phyloP scores from a whole-genome alignment of 2,797 vertebrate genomes.

The Lophotriccus pileatus region DNA sequence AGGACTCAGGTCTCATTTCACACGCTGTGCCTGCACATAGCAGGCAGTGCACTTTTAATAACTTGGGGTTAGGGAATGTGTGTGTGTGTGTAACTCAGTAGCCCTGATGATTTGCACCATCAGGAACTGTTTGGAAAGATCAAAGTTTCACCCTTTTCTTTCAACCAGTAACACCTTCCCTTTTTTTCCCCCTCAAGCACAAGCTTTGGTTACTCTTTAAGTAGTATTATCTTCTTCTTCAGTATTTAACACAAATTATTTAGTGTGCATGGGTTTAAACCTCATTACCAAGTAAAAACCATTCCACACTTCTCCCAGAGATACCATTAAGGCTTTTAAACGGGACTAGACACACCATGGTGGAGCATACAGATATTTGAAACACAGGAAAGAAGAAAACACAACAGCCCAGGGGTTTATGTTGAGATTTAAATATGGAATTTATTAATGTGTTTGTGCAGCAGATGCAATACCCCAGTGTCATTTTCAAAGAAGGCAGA shows the following conservation, averaged over 20 bases:
- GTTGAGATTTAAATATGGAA: neutral
- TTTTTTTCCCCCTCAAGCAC: neutral
- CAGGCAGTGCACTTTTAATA: neutral
- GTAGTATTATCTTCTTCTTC: neutral
- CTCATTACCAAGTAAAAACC: neutral
- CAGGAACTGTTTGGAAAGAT: neutral
- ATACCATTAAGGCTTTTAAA: neutral
- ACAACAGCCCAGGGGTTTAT: neutral
- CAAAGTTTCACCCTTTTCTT: neutral
- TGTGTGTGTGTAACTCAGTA: neutral
- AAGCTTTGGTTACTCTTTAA: neutral
- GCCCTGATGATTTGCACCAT: neutral
- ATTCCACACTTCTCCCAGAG: neutral
- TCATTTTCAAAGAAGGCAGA: conserved; percentile 45
- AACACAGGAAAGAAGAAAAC: neutral
- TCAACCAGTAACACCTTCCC: neutral
- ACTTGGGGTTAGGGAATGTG: neutral
- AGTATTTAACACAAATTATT: neutral
- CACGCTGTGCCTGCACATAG: neutral
- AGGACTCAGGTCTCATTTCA: neutral
- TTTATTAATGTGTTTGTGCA: conserved; percentile 41
- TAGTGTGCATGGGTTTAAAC: neutral
- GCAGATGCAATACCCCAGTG: conserved; percentile 42
- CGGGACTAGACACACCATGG: neutral
- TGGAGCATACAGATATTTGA: neutral